These are phyloP conservation scores for Dicycla oo DNA, from an alignment of 2,888 invertebrate genomes.

Conservation along the genomic window DNA sequence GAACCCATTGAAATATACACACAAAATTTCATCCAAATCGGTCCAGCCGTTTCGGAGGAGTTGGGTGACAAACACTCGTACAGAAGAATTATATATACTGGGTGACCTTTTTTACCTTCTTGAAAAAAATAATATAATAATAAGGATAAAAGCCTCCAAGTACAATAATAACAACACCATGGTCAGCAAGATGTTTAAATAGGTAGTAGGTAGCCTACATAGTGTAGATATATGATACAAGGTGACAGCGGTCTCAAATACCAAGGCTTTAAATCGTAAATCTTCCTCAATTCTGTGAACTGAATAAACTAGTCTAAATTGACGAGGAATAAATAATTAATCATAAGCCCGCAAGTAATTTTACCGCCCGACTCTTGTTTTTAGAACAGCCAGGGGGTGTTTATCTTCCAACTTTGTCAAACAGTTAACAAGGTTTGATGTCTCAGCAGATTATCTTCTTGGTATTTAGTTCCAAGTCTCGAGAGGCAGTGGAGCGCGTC, in stretches of 20 bases:
- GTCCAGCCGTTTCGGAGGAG: no score
- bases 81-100: no score
- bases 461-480: slow-evolving; percentile 40
- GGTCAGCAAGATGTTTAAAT: not conserved
- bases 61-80: no score
- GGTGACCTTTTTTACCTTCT: no score
- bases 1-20: no score
- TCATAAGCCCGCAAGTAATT: not conserved
- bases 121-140: no score
- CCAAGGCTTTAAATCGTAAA: not conserved
- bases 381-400: slow-evolving; percentile 14
- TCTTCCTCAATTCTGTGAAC: not conserved
- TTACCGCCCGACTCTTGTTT: not conserved
- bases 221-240: not conserved
- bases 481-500: slow-evolving; percentile 48
- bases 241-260: not conserved
- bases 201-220: not conserved
- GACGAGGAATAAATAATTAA: slow-evolving; percentile 12
- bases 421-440: slow-evolving; percentile 50
- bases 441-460: slow-evolving; percentile 45
- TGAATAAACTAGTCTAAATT: not conserved
- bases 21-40: no score
- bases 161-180: no score
- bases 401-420: slow-evolving; percentile 36
- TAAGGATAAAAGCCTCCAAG: no score